A percentile compares a stretch with the other conserved stretches of the same genome.
Evolutionary conservation across 2,113 vertebrate species (phyloP).

Genomic region (Chloropsis hardwickii): DNA sequence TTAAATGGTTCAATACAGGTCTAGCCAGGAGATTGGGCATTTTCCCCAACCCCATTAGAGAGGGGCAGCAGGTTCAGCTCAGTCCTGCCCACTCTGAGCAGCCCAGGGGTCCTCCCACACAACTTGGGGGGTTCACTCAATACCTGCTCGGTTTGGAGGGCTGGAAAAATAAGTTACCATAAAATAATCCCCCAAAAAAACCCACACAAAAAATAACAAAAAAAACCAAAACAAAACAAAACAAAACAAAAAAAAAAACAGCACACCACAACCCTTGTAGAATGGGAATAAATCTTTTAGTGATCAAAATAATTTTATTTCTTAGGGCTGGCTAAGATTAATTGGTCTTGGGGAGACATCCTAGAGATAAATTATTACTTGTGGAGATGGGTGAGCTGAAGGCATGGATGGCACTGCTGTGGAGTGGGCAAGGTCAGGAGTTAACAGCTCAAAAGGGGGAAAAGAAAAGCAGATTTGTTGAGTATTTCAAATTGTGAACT

Average conservation of each 20-base stretch:
- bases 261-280: no score
- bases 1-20: neutral
- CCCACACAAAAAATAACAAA: no score
- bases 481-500: neutral
- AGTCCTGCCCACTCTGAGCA: neutral
- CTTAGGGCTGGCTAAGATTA: neutral
- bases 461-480: neutral
- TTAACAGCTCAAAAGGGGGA: neutral
- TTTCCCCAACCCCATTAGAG: neutral
- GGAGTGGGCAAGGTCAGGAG: neutral
- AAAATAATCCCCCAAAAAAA: neutral
- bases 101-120: fast-evolving
- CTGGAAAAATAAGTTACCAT: neutral
- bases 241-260: no score
- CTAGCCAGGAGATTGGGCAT: neutral
- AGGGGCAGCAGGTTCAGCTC: neutral
- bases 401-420: neutral
- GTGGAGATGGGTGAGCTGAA: neutral
- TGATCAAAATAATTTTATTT: neutral
- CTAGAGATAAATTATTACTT: neutral
- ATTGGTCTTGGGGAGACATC: neutral
- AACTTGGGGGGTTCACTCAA: neutral
- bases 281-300: neutral
- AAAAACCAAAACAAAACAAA: no score
- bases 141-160: neutral